Evolutionary conservation across 2,113 vertebrate species (phyloP).

Genomic region (Odocoileus hemionus): DNA sequence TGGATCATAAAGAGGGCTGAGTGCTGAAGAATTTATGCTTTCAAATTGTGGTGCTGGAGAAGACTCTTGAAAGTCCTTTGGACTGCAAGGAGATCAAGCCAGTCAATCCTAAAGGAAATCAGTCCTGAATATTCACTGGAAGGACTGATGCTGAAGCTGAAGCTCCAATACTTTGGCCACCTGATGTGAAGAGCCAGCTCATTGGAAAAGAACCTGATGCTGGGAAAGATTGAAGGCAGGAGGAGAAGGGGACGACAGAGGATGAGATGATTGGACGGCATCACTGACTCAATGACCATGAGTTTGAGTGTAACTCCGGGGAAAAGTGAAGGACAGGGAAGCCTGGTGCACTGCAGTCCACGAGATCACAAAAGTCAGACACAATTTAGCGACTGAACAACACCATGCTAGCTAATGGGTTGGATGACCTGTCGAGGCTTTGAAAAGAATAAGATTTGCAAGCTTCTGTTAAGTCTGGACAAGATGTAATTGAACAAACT

Average conservation of each 20-base stretch:
- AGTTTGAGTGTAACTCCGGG: not conserved
- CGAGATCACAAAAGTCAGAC: not conserved
- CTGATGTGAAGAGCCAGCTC: not conserved
- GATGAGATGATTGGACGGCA: not conserved
- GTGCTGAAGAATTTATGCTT: not conserved
- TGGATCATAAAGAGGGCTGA: not conserved
- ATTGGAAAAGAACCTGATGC: not conserved
- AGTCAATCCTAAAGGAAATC: not conserved
- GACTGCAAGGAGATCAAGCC: not conserved
- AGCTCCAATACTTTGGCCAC: not conserved
- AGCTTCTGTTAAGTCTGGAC: not conserved
- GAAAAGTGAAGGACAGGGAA: not conserved
- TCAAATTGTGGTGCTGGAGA: not conserved
- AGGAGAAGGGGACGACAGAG: not conserved
- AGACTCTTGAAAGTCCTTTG: not conserved
- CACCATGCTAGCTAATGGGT: not conserved
- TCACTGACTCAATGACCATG: not conserved
- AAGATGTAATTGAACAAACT: not conserved
- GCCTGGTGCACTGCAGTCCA: not conserved
- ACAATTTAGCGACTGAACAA: not conserved
- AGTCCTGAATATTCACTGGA: not conserved
- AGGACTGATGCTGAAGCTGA: not conserved
- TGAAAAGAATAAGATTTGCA: not conserved
- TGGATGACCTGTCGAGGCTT: not conserved
- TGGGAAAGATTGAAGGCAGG: not conserved